Percentiles rank a stretch among this genome's conserved stretches.
phyloP scores from a whole-genome alignment of 2,888 invertebrate species.

The Julus scanicus region DNA sequence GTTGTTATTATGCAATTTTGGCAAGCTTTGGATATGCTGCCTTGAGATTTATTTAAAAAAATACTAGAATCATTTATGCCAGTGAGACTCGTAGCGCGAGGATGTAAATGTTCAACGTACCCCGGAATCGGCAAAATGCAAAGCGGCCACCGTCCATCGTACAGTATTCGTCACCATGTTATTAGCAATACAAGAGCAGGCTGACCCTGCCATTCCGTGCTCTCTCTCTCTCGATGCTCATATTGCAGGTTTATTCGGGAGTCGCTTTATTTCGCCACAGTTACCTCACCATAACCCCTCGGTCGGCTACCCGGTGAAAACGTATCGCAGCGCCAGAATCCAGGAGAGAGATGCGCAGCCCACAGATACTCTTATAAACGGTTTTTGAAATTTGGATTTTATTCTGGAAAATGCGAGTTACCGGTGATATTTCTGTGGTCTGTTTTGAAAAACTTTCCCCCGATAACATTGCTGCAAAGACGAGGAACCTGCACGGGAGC shows the following conservation, averaged over 20 bases:
- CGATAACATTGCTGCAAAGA: neutral
- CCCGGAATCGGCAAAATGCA: conserved; percentile 13
- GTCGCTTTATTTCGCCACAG: neutral
- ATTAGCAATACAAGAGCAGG: conserved; percentile 27
- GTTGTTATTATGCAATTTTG: conserved; percentile 42
- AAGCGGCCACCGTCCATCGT: conserved; percentile 30
- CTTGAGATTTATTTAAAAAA: conserved; percentile 34
- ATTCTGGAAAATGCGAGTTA: neutral
- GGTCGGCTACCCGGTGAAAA: conserved; percentile 1
- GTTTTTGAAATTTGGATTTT: neutral
- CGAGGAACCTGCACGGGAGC: neutral
- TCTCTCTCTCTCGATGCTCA: neutral
- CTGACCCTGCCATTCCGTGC: neutral
- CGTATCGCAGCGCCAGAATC: neutral
- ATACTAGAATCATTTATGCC: conserved; percentile 29
- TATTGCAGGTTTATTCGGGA: neutral
- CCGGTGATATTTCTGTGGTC: conserved; percentile 16
- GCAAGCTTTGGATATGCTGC: conserved; percentile 26
- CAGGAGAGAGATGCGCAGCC: conserved; percentile 17
- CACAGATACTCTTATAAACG: neutral
- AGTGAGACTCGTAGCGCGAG: conserved; percentile 3
- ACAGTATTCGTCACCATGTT: conserved; percentile 18
- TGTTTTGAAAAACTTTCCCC: neutral
- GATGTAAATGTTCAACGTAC: conserved; percentile 30
- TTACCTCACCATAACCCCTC: neutral